phyloP scores from a whole-genome alignment of 2,888 invertebrate species.

The Diabrotica balteata region DNA sequence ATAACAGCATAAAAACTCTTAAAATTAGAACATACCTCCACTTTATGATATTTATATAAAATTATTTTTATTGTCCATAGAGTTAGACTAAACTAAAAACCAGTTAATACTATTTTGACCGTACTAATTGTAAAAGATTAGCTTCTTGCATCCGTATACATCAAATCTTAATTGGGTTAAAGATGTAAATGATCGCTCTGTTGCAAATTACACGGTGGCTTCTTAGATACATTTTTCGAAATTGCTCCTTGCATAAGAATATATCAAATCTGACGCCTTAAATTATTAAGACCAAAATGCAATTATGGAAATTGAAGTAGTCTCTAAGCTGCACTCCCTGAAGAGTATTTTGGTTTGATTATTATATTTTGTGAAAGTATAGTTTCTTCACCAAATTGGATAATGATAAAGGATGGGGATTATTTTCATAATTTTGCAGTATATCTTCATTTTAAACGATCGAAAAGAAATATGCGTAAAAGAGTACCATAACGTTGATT shows the following conservation, averaged over 20 bases:
- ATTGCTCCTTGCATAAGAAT: slow-evolving; percentile 34
- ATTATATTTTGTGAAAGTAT: background rate
- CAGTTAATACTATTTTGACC: background rate
- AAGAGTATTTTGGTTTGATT: slow-evolving; percentile 3
- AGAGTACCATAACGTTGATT: too few species aligned
- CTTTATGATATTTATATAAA: too few species aligned
- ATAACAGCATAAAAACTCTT: too few species aligned
- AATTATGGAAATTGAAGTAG: slow-evolving; percentile 40
- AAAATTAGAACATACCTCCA: too few species aligned
- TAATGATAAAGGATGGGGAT: background rate
- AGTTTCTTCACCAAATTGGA: slow-evolving; percentile 1
- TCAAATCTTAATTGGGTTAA: slow-evolving; percentile 47
- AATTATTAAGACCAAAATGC: slow-evolving; percentile 34
- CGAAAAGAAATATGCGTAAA: too few species aligned
- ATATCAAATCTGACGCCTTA: slow-evolving; percentile 41
- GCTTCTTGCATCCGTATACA: slow-evolving; percentile 34
- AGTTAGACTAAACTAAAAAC: too few species aligned
- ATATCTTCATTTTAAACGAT: slow-evolving; percentile 1
- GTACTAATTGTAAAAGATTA: background rate
- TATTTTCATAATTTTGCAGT: slow-evolving; percentile 7
- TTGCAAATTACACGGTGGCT: slow-evolving; percentile 47
- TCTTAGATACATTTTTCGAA: slow-evolving; percentile 32
- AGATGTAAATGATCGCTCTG: slow-evolving; percentile 44
- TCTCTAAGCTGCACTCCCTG: slow-evolving; percentile 7
- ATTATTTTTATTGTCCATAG: background rate